Percentiles rank a stretch among this genome's conserved stretches.
phyloP scores from a whole-genome alignment of 2,888 invertebrate genomes.

The Hemithea aestivaria region DNA sequence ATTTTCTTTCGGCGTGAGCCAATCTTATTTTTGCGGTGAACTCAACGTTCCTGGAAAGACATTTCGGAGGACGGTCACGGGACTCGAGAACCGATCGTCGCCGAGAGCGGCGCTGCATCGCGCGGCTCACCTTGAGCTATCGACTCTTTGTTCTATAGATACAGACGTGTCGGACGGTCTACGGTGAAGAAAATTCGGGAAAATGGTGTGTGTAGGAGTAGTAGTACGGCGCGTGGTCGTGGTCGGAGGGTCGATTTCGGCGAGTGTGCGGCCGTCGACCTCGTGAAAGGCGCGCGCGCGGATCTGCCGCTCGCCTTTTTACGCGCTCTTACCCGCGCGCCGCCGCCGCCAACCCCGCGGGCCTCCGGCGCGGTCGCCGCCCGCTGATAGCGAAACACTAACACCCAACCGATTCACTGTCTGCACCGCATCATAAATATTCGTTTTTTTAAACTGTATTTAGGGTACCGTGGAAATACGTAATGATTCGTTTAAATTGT shows the following conservation, averaged over 20 bases:
- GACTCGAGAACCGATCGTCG: conserved; percentile 15
- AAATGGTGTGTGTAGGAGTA: conserved; percentile 45
- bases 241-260: conserved; percentile 60
- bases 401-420: conserved; percentile 65
- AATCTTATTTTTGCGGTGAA: conserved; percentile 54
- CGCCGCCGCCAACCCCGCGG: conserved; percentile 71
- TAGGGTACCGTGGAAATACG: too few species aligned
- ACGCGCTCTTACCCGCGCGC: conserved; percentile 71
- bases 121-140: conserved; percentile 45
- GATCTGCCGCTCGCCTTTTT: conserved; percentile 72
- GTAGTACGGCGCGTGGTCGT: conserved; percentile 37
- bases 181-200: conserved; percentile 48
- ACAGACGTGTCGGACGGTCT: conserved; percentile 37
- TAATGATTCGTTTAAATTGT: too few species aligned
- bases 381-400: conserved; percentile 74
- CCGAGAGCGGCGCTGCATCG: conserved; percentile 17
- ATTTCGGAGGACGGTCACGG: conserved; percentile 30
- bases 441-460: not conserved
- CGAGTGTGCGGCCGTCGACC: conserved; percentile 73
- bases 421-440: conserved; percentile 51
- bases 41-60: conserved; percentile 49
- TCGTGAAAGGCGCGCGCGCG: conserved; percentile 72
- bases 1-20: conserved; percentile 46
- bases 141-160: conserved; percentile 37
- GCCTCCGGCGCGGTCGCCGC: conserved; percentile 75